Base-by-base conservation (phyloP, 2,797 vertebrate genomes). In the Myoxocephalus aenaeus region DNA sequence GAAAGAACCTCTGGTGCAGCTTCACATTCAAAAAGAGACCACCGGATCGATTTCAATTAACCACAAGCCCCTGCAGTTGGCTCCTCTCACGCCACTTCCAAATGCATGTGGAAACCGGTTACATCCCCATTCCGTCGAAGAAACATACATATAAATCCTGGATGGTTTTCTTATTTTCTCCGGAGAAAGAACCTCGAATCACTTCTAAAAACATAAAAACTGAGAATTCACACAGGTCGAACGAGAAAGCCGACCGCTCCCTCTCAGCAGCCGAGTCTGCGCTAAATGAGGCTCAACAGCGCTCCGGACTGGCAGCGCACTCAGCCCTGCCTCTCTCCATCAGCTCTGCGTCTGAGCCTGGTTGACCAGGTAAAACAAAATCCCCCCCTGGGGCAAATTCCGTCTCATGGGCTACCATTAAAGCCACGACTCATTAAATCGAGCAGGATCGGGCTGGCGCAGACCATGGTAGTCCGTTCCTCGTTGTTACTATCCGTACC, bases 21-120 rank as follows among this genome's bases (percentile, higher is more conserved):
- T 90, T 95, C 89, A 94, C 93, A 94, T 94, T 83, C 83, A 92
- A 90, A 63, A 70, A 79, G 64, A 71, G 68, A 79, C 73, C 86
- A 64, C 83, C 48, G 76, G 90, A 89, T 86, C 85, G 86, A 89
- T 90, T 84, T 91, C 85, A 87, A 89, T 91, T 92, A 83, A 86
- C 74, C 77, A 75, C 85, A 75, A 86, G 74, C 82, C 86, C 83
- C 87, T 82, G 83, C 85, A 92, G 83, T 75, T 80, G 71, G 80
- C 73, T 81, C 84, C 79, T 90, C 79, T 86, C 80, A 69, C 69
- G 59, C 77, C 62, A 69, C 84, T 85, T 88, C 63, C 83, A 82
- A 67, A 78, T 20, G 85, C 86, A 90, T 71, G 82, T 71, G 85
- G 67, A 79, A 66, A 83, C 67, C 61, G 70, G 29, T 75, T 75